Conservation (phyloP, 2,113 vertebrate species). For the Actinemys pallida region DNA sequence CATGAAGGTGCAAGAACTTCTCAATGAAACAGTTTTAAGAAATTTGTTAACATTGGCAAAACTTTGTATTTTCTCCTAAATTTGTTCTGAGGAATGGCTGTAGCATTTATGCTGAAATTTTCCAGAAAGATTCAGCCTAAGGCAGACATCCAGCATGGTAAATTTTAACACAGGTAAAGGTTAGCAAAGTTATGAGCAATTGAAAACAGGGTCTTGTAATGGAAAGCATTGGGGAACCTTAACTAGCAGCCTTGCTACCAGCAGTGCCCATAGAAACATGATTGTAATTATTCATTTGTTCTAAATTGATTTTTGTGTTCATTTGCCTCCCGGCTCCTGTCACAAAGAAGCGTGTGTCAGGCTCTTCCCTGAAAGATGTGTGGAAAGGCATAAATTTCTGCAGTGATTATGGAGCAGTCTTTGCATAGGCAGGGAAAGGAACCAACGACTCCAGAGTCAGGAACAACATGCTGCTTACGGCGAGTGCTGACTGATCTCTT, state of each 20-base stretch:
- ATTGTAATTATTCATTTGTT: neutral
- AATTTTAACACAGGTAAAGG: neutral
- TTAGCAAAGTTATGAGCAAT: neutral
- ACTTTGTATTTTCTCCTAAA: neutral
- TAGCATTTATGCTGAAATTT: neutral
- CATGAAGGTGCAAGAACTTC: fast-evolving
- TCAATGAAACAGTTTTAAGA: neutral
- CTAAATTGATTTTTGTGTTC: neutral
- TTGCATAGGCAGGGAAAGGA: neutral
- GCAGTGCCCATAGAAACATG: neutral
- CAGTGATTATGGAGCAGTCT: neutral
- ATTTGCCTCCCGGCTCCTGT: neutral
- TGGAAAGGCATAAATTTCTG: neutral
- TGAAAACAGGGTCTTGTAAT: neutral
- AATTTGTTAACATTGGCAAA: neutral
- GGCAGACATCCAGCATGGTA: too few species aligned
- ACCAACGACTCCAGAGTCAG: neutral
- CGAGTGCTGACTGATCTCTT: constrained; percentile 5
- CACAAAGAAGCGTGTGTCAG: neutral
- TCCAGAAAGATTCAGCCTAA: neutral
- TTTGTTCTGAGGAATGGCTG: neutral
- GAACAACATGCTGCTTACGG: neutral
- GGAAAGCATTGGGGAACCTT: neutral
- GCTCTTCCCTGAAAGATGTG: neutral
- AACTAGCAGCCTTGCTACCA: too few species aligned